A percentile compares a stretch with the other conserved stretches of the same genome.
Evolutionary conservation across 35 echinoderm and acorn worm species (phyloP).

Genomic region (Anneissia japonica): DNA sequence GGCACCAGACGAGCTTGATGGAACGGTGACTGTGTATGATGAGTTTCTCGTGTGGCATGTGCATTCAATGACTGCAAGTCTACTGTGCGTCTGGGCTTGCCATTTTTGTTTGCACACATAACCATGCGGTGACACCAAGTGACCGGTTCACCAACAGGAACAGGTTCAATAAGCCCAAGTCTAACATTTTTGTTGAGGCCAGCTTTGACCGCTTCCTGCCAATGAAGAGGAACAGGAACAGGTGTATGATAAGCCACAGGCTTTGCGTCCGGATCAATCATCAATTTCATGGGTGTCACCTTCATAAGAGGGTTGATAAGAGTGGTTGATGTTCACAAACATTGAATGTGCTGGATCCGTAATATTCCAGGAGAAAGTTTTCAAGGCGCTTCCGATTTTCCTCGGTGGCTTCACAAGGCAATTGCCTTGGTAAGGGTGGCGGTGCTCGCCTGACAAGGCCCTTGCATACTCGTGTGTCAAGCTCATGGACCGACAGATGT

Average conservation of each 20-base stretch:
- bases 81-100: constrained; percentile 11
- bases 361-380: constrained; percentile 3
- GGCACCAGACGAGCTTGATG: neutral
- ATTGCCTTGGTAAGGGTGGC: neutral
- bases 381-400: neutral
- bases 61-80: constrained; percentile 17
- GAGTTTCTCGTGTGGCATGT: constrained; percentile 20
- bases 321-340: constrained; percentile 19
- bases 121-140: neutral
- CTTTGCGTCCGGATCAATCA: constrained; percentile 15
- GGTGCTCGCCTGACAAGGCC: neutral
- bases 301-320: constrained; percentile 12
- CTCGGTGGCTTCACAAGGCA: neutral
- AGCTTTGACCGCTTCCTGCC: constrained; percentile 19
- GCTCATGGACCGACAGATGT: no score
- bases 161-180: constrained; percentile 16
- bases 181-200: neutral
- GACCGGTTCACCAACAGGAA: neutral
- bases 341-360: constrained; percentile 29
- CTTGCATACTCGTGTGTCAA: neutral
- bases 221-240: neutral
- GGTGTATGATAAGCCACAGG: constrained; percentile 33
- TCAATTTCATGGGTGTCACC: constrained; percentile 21
- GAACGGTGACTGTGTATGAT: constrained; percentile 33
- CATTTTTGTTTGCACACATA: constrained; percentile 3